These are phyloP conservation scores for Drosophila atroscutellata DNA, from an alignment of 2,888 invertebrate species.

Conservation along the genomic window DNA sequence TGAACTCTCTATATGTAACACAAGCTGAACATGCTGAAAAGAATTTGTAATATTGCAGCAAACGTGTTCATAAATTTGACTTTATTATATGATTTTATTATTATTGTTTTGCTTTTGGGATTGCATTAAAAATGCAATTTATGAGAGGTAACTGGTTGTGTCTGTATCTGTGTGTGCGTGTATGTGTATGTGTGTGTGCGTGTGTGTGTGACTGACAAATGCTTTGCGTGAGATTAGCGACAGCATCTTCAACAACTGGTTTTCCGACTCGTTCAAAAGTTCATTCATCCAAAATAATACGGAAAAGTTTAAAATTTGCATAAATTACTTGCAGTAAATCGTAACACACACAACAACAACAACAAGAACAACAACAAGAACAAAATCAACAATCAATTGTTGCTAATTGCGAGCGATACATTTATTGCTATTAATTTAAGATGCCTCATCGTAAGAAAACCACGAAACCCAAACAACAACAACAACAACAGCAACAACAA, in stretches of 20 bases:
- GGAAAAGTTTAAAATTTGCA: constrained; percentile 80
- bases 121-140: constrained; percentile 68
- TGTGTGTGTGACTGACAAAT: constrained; percentile 32
- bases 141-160: constrained; percentile 50
- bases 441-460: constrained; percentile 57
- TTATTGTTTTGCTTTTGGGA: constrained; percentile 29
- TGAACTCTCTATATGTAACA: constrained; percentile 20
- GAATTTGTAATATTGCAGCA: constrained; percentile 28
- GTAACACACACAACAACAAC: constrained; percentile 32
- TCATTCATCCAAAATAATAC: constrained; percentile 82
- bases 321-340: constrained; percentile 68
- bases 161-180: background rate
- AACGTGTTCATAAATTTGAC: constrained; percentile 51
- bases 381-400: constrained; percentile 21
- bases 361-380: constrained; percentile 16
- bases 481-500: constrained; percentile 14
- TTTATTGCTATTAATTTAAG: constrained; percentile 58
- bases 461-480: constrained; percentile 35
- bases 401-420: constrained; percentile 60
- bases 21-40: constrained; percentile 5
- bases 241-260: constrained; percentile 59
- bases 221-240: constrained; percentile 19
- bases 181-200: constrained; percentile 4
- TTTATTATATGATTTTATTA: constrained; percentile 26
- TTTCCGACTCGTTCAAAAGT: constrained; percentile 59